Evolutionary conservation across 1,140 invertebrate species (phyloP), one percentile per base, ranked within the genome.

Genomic region (Arctopsyche grandis): DNA sequence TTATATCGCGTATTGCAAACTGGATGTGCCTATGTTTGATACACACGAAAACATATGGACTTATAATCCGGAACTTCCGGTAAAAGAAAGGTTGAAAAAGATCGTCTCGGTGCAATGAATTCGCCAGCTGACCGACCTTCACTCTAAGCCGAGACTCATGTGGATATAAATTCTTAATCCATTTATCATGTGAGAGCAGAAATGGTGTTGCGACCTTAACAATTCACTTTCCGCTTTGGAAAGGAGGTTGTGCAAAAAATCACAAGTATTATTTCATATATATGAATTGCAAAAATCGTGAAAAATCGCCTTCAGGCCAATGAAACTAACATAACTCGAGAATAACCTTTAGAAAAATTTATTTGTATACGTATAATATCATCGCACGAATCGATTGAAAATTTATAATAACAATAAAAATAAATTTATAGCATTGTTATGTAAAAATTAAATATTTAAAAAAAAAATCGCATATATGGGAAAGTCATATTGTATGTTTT

Each of bases 141-240:
- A 74, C 71, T 56, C 71, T 46, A 52, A 12, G 26, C 26, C 66
- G 19, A 71, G 38, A 16, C 0, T 66, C 44, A 46, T 19, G 46
- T 71, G 69, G 38, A 21, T 46, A n/a, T n/a, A 74, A 29, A 74
- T 26, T 74, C 52, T 52, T 58, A 74, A 74, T 58, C 52, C 52
- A 74, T 74, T 74, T 56, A 74, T 58, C 48, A 74, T 24, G 52
- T 19, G 69, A 46, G 38, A 46, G 69, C 69, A 71, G 69, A 71
- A 71, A 48, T 46, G 71, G 46, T 44, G 52, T 56, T 14, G 24
- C 48, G 71, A 74, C 71, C 71, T 74, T 58, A 74, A 74, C 69
- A 74, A 74, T 74, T 74, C 46, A 74, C 71, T 74, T 74, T 74
- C 71, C 71, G 71, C 71, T 56, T 19, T 74, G 21, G 69, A 71